phyloP scores from a whole-genome alignment of 2,888 invertebrate genomes.

The Actias luna region DNA sequence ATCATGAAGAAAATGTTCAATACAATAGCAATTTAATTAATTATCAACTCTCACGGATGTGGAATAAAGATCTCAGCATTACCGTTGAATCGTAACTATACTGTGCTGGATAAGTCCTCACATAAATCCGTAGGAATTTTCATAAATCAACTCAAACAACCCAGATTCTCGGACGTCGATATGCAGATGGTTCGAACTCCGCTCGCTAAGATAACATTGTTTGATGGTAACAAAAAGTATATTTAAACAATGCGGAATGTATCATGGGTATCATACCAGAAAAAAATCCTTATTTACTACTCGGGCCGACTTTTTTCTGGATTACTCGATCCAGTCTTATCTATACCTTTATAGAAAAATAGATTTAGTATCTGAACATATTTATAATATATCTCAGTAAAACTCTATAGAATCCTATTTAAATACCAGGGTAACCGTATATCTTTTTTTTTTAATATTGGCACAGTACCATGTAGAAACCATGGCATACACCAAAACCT shows the following conservation, averaged over 20 bases:
- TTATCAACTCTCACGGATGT: not conserved
- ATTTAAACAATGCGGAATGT: constrained; percentile 15
- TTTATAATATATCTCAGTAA: not conserved
- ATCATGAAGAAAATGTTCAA: no score
- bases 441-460: no score
- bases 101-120: constrained; percentile 9
- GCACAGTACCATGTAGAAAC: no score
- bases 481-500: no score
- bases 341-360: not conserved
- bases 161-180: constrained; percentile 28
- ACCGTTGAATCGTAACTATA: not conserved
- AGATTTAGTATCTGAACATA: not conserved
- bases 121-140: constrained; percentile 17
- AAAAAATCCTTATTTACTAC: constrained; percentile 3
- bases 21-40: not conserved
- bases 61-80: not conserved
- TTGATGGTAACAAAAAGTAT: constrained; percentile 40
- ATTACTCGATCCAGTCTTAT: not conserved
- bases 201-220: constrained; percentile 42
- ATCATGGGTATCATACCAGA: not conserved
- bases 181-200: constrained; percentile 31
- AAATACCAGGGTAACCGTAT: no score
- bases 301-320: not conserved
- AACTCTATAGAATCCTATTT: no score
- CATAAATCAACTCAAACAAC: constrained; percentile 25